phyloP scores from a whole-genome alignment of 92 coral and sea anemone species.

The Epizoanthus ramosus region DNA sequence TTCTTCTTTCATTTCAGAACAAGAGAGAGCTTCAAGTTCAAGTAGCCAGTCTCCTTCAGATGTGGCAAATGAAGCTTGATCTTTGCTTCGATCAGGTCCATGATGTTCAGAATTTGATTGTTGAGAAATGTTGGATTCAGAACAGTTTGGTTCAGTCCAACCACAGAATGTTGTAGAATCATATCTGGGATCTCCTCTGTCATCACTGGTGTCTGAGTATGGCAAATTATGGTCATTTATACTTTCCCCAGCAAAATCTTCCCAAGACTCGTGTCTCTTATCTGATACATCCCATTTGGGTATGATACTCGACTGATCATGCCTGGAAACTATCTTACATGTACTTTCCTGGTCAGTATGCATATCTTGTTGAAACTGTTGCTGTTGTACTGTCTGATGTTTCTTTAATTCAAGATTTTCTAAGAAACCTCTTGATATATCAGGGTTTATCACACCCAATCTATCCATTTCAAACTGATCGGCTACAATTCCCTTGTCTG shows the following conservation, averaged over 20 bases:
- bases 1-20: conserved; percentile 64
- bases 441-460: conserved; percentile 24
- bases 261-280: background rate
- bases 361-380: background rate
- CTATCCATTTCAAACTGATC: conserved; percentile 19
- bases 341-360: conserved; percentile 1
- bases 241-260: background rate
- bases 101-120: too few relatives aligned
- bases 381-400: background rate
- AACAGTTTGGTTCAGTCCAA: too few relatives aligned
- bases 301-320: too few relatives aligned
- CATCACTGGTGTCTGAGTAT: too few relatives aligned
- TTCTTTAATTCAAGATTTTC: conserved; percentile 38
- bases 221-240: background rate
- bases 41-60: conserved; percentile 79
- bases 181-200: too few relatives aligned
- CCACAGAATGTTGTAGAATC: too few relatives aligned
- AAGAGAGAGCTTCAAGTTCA: conserved; percentile 71
- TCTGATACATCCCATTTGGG: background rate
- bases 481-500: too few relatives aligned
- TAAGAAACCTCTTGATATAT: conserved; percentile 49
- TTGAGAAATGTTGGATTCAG: too few relatives aligned
- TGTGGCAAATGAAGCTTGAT: background rate
- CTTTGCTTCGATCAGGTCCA: too few relatives aligned
- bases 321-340: too few relatives aligned